Evolutionary conservation across 2,888 invertebrate species (phyloP).

Genomic region (Eupithecia tripunctaria): DNA sequence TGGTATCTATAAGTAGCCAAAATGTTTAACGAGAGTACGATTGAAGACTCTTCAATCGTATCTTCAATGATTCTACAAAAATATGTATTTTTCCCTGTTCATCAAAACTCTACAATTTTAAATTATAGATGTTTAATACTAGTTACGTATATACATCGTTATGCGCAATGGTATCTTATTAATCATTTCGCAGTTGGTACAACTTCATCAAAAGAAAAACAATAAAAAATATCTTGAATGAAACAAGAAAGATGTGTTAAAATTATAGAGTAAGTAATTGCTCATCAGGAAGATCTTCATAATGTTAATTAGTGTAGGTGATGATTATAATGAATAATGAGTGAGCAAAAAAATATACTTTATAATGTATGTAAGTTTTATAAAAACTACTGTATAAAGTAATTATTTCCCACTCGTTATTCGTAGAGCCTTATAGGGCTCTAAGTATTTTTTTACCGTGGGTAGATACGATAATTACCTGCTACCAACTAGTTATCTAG

Average conservation of each 20-base stretch:
- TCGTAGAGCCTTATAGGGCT: too few species aligned
- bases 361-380: too few species aligned
- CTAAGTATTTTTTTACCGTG: too few species aligned
- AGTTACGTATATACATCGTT: not conserved
- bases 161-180: not conserved
- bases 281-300: constrained; percentile 20
- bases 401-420: too few species aligned
- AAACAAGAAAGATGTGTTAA: not conserved
- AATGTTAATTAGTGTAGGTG: constrained; percentile 14
- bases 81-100: too few species aligned
- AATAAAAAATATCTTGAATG: not conserved
- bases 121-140: not conserved
- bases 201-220: constrained; percentile 24
- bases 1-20: not conserved
- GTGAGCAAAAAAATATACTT: not conserved
- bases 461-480: too few species aligned
- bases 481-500: too few species aligned
- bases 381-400: too few species aligned
- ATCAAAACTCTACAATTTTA: not conserved
- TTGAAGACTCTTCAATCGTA: too few species aligned
- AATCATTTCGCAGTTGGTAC: constrained; percentile 12
- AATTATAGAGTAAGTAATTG: constrained; percentile 22
- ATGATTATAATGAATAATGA: constrained; percentile 11
- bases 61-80: too few species aligned
- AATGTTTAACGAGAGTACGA: too few species aligned